Evolutionary conservation across 2,797 vertebrate genomes (phyloP).

Genomic region (Echiichthys vipera): DNA sequence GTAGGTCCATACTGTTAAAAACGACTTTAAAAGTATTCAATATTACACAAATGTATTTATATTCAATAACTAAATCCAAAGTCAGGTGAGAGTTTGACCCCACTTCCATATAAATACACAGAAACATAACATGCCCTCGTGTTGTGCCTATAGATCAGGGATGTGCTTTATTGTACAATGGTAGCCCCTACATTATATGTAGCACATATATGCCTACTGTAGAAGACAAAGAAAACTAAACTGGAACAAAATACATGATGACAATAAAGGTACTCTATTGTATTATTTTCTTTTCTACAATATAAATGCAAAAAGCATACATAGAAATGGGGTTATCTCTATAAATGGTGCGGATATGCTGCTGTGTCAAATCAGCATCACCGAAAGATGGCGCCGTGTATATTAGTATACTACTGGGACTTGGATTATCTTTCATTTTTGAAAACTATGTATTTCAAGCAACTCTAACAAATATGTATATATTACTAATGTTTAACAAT

Average conservation of each 20-base stretch:
- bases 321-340: neutral
- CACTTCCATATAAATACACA: neutral
- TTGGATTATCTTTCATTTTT: neutral
- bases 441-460: neutral
- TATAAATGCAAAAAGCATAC: neutral
- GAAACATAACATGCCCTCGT: neutral
- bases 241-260: neutral
- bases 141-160: neutral
- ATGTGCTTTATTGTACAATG: neutral
- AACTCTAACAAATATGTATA: too few relatives aligned
- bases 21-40: neutral
- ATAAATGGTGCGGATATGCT: too few relatives aligned
- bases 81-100: neutral
- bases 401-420: neutral
- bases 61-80: neutral
- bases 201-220: neutral
- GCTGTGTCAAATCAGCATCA: neutral
- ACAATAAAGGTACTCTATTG: too few relatives aligned
- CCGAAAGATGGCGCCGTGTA: neutral
- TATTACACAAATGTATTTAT: neutral
- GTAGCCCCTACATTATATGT: neutral
- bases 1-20: neutral
- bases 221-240: too few relatives aligned
- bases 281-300: neutral
- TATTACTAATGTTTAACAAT: too few relatives aligned